Base-by-base conservation (phyloP, 2,113 vertebrate genomes). In the Antechinus flavipes region DNA sequence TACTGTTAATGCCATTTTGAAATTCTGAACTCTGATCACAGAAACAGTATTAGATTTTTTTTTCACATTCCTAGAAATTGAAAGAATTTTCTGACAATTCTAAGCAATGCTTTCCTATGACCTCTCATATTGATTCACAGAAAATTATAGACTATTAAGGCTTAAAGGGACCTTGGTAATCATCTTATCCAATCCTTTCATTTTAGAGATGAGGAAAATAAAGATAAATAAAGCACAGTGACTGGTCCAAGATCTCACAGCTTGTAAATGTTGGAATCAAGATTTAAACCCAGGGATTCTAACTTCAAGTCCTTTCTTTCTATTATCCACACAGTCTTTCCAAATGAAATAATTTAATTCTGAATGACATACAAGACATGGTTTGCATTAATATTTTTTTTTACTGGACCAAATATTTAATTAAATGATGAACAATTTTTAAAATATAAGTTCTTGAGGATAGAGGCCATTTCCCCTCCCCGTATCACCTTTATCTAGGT, bases 21-120 rank as follows among this genome's bases (percentile, higher is more conserved):
- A 97, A 98, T 98, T 98, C 96, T 94, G 35, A 94, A 97, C 56
- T 96, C 92, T 98, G 97, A 97, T 97, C 96, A 96, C 94, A 97
- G 93, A 97, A 95, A 96, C 94, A 97, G 56, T 94, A 97, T 76
- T 76, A 7, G 93, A 96, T 76, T 93, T 95, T 49, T 42, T 47
- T 98, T 97, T 97, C 55, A 76, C 98, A 97, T 50, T 49, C 90
- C 90, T 95, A 97, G 96, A 94, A 96, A 90, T 55, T 97, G 96
- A 96, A 90, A 97, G 96, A 98, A 97, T 97, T 97, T 92, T 98
- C 94, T 97, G 97, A 97, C 96, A 97, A 97, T 96, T 91, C 95
- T 96, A 54, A 96, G 89, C 98, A 98, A 97, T 49, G 27, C 56
- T 96, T 98, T 97, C 93, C 93, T 91, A 98, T 97, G 54, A 90